Conservation (phyloP, 2,888 invertebrate species). For the Aspidiotus rigidus region DNA sequence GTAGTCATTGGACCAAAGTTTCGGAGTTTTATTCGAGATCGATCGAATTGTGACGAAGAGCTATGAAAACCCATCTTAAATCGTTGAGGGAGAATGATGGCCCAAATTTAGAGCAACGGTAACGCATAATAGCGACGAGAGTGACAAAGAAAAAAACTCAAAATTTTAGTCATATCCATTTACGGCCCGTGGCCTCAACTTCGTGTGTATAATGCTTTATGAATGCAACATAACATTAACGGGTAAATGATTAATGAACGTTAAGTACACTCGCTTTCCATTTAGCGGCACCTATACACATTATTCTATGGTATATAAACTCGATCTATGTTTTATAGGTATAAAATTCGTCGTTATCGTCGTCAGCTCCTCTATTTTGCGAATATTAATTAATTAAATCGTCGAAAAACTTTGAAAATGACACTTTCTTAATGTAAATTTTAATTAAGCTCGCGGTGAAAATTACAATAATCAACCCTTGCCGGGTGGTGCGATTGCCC, state of each 20-base stretch:
- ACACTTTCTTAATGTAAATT: slow-evolving; percentile 34
- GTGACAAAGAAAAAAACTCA: too few relatives aligned
- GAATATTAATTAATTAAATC: slow-evolving; percentile 33
- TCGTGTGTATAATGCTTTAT: too few relatives aligned
- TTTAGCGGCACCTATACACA: slow-evolving; percentile 18
- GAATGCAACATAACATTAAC: slow-evolving; percentile 16
- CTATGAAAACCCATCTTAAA: too few relatives aligned
- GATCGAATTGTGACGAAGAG: too few relatives aligned
- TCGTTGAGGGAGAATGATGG: too few relatives aligned
- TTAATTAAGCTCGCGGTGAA: slow-evolving; percentile 30
- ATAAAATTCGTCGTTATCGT: slow-evolving; percentile 27
- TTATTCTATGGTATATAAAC: slow-evolving; percentile 7
- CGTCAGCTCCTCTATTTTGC: background rate
- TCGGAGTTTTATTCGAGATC: too few relatives aligned
- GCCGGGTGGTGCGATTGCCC: background rate
- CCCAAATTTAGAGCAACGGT: too few relatives aligned
- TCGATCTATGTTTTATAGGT: slow-evolving; percentile 25
- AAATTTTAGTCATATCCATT: too few relatives aligned
- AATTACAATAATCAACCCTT: slow-evolving; percentile 33
- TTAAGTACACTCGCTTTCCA: slow-evolving; percentile 30
- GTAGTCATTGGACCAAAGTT: too few relatives aligned
- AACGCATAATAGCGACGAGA: too few relatives aligned
- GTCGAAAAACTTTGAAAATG: slow-evolving; percentile 33
- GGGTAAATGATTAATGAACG: slow-evolving; percentile 30
- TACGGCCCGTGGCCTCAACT: too few relatives aligned